phyloP scores from a whole-genome alignment of 2,113 vertebrate species.

The Ageneiosus marmoratus region DNA sequence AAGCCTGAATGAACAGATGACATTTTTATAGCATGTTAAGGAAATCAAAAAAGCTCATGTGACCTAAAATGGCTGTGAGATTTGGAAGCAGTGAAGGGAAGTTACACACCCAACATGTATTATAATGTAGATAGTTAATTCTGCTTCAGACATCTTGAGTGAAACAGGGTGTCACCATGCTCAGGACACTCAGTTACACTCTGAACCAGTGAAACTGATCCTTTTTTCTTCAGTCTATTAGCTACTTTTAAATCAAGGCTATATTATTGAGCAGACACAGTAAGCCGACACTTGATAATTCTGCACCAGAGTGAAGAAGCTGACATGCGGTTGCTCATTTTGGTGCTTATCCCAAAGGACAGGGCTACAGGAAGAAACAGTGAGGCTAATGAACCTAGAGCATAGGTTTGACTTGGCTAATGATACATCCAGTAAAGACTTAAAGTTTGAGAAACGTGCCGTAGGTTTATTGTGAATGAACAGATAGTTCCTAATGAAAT shows the following conservation, averaged over 20 bases:
- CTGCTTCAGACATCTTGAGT: conserved; percentile 1
- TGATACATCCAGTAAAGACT: background rate
- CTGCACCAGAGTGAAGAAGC: conserved; percentile 48
- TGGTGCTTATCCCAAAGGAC: conserved; percentile 42
- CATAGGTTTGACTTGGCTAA: background rate
- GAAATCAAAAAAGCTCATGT: conserved; percentile 10
- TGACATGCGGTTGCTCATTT: conserved; percentile 52
- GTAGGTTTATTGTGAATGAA: conserved; percentile 2
- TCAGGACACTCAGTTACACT: conserved; percentile 24
- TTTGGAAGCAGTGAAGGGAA: conserved; percentile 31
- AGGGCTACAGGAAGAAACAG: conserved; percentile 30
- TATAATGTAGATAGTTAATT: conserved; percentile 24
- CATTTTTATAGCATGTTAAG: conserved; percentile 29
- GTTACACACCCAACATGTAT: conserved; percentile 28
- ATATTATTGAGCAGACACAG: conserved; percentile 8
- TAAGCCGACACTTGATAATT: conserved; percentile 19
- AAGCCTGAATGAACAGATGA: conserved; percentile 15
- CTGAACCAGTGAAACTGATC: background rate
- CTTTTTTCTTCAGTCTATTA: background rate
- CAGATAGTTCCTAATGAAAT: background rate
- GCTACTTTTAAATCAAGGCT: conserved; percentile 15
- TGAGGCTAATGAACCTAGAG: conserved; percentile 26
- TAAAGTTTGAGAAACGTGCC: background rate
- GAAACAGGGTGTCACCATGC: conserved; percentile 17
- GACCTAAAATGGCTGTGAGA: conserved; percentile 32